Percentiles rank a stretch among this genome's conserved stretches.
These are phyloP conservation scores for Thysanoteuthis rhombus DNA, from an alignment of 2,888 invertebrate species.

Conservation along the genomic window DNA sequence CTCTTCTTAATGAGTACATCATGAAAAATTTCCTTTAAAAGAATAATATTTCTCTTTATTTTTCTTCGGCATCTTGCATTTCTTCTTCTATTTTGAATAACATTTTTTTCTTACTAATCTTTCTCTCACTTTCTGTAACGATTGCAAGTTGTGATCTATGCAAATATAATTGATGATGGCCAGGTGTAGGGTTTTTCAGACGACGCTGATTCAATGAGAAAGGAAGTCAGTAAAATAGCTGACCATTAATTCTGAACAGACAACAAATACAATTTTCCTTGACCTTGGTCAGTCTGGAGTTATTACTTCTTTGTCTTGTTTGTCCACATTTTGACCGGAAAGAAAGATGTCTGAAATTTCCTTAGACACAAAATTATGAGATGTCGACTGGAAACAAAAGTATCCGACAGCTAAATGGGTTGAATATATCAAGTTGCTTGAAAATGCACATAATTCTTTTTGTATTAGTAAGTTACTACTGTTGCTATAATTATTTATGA, in stretches of 20 bases:
- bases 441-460: conserved; percentile 12
- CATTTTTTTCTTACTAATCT: not conserved
- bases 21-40: not conserved
- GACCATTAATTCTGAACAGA: not conserved
- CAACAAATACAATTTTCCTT: conserved; percentile 12
- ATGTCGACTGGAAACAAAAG: conserved; percentile 12
- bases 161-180: not conserved
- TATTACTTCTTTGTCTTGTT: not conserved
- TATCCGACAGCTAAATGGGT: not conserved
- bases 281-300: not conserved
- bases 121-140: not conserved
- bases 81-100: not conserved
- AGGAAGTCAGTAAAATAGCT: not conserved
- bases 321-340: not conserved
- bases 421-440: not conserved
- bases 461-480: not conserved
- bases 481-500: not conserved
- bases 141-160: not conserved
- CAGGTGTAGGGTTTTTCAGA: not conserved
- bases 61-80: not conserved
- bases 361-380: conserved; percentile 12
- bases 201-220: conserved; percentile 12
- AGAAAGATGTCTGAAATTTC: not conserved
- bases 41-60: not conserved
- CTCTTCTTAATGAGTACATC: not conserved